Evolutionary conservation across 2,113 vertebrate species (phyloP).

Genomic region (Tapirus terrestris): DNA sequence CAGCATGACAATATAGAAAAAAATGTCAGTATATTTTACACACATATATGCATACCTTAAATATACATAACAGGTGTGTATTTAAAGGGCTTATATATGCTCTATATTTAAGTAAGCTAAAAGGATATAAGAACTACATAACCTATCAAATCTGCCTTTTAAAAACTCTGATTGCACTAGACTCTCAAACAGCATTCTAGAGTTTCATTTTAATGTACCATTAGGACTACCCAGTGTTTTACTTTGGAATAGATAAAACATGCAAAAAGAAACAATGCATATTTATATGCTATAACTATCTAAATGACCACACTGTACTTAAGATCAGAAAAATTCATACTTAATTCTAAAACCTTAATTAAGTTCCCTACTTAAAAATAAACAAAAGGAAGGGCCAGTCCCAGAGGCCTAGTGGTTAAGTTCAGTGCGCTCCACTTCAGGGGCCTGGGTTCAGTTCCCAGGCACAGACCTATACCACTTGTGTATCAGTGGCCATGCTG

Average conservation of each 20-base stretch:
- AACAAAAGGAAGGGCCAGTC: no score
- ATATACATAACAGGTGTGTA: not conserved
- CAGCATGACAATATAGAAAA: not conserved
- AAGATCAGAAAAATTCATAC: not conserved
- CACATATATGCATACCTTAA: not conserved
- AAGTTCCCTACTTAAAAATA: not conserved
- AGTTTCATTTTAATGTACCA: slow-evolving; percentile 21
- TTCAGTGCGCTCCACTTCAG: no score
- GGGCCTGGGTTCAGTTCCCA: no score
- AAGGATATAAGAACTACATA: not conserved
- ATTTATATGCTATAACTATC: not conserved
- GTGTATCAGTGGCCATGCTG: no score
- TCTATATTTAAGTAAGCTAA: not conserved
- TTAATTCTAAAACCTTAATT: slow-evolving; percentile 23
- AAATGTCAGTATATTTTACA: not conserved
- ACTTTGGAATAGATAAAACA: not conserved
- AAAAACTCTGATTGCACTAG: not conserved
- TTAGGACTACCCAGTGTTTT: not conserved
- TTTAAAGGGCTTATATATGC: not conserved
- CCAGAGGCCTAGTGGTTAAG: no score
- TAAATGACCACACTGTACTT: not conserved
- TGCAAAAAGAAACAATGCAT: not conserved
- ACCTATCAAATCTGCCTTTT: slow-evolving; percentile 21
- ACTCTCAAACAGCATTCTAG: not conserved
- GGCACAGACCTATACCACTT: no score